Evolutionary conservation across 2,888 invertebrate species (phyloP).

Genomic region (Baccha elongata): DNA sequence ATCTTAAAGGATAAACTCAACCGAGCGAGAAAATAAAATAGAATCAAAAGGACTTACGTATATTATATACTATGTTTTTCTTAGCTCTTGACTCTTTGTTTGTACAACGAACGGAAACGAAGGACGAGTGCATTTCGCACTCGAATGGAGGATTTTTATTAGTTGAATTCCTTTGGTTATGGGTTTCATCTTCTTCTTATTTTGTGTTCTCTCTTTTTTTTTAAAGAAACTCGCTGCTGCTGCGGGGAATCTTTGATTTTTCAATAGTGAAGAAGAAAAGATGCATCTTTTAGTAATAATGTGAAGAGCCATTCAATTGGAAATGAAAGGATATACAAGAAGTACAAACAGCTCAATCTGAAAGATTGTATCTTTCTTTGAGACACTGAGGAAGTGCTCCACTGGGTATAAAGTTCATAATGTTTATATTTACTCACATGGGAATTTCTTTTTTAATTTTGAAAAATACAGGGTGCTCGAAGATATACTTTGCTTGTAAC

Average conservation of each 20-base stretch:
- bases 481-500: background rate
- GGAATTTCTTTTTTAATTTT: background rate
- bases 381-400: constrained; percentile 1
- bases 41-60: constrained; percentile 24
- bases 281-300: constrained; percentile 58
- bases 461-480: background rate
- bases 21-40: constrained; percentile 29
- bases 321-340: constrained; percentile 48
- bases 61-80: background rate
- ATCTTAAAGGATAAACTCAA: constrained; percentile 54
- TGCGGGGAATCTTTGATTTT: constrained; percentile 20
- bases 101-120: constrained; percentile 36
- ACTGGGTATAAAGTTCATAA: constrained; percentile 16
- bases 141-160: constrained; percentile 82
- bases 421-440: constrained; percentile 16
- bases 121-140: constrained; percentile 79
- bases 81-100: constrained; percentile 51
- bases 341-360: constrained; percentile 50
- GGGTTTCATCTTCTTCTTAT: constrained; percentile 12
- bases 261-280: constrained; percentile 10
- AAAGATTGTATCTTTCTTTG: constrained; percentile 30
- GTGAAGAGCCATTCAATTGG: constrained; percentile 66
- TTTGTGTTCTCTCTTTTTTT: background rate
- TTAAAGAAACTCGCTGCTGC: background rate
- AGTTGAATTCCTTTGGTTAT: constrained; percentile 81